Percentiles rank a stretch among this genome's conserved stretches.
Conservation (phyloP, 2,888 invertebrate species). For the Macrophya alboannulata region DNA sequence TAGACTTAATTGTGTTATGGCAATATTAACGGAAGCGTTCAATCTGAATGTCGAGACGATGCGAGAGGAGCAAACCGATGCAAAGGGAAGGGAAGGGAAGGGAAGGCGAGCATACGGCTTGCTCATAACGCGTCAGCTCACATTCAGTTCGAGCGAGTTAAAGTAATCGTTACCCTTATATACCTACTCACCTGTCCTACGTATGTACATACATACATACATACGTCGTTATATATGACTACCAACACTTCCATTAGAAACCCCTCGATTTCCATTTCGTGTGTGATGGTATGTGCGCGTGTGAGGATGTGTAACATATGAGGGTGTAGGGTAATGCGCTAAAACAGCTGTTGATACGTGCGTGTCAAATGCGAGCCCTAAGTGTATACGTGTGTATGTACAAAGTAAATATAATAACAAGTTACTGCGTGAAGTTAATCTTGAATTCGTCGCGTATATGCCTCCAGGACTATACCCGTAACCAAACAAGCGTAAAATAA, state of each 20-base stretch:
- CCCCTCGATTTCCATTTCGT: not conserved
- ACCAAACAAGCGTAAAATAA: conserved; percentile 33
- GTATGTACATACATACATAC: not conserved
- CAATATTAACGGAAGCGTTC: conserved; percentile 10
- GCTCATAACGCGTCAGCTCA: not conserved
- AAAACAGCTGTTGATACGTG: not conserved
- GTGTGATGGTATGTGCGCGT: not conserved
- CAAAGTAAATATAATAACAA: conserved; percentile 25
- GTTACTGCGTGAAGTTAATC: not conserved
- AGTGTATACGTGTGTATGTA: not conserved
- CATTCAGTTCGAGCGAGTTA: conserved; percentile 10
- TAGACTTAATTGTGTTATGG: conserved; percentile 10
- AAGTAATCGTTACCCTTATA: not conserved
- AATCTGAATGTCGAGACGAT: not conserved
- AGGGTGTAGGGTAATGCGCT: not conserved
- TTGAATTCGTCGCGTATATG: not conserved
- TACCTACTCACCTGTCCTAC: not conserved
- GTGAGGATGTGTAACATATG: not conserved
- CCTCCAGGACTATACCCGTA: conserved; percentile 14
- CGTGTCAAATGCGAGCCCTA: not conserved
- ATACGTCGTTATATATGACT: not conserved
- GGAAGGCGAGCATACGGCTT: not conserved
- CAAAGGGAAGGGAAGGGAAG: no score
- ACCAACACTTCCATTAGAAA: not conserved
- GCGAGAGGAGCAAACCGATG: not conserved